Percentiles rank a stretch among this genome's conserved stretches.
phyloP scores from a whole-genome alignment of 2,888 invertebrate genomes.

The Drosophila mercatorum region DNA sequence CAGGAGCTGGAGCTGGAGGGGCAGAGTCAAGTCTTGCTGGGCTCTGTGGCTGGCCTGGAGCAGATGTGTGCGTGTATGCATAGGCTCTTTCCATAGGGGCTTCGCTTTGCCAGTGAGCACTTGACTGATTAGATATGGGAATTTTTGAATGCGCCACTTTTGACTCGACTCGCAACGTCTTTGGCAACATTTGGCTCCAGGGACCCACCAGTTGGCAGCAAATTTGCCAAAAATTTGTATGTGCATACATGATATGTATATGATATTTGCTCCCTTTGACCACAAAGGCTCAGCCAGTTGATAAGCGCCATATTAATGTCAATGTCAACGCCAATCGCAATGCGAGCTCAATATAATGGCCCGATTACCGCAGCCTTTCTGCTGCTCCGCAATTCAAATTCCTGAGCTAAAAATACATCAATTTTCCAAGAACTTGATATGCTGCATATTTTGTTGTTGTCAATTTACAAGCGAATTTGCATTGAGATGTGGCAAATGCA shows the following conservation, averaged over 20 bases:
- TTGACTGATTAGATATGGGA: slow-evolving; percentile 47
- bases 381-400: not conserved
- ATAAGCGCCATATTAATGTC: not conserved
- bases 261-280: not conserved
- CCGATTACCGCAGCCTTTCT: not conserved
- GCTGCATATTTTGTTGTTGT: not conserved
- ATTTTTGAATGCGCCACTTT: slow-evolving; percentile 11
- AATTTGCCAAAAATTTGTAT: not conserved
- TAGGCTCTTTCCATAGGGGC: not conserved
- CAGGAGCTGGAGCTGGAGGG: not conserved
- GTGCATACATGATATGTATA: too few species aligned
- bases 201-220: not conserved
- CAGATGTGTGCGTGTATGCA: not conserved
- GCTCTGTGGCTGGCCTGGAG: not conserved
- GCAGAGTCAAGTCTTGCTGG: not conserved
- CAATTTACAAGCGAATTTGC: not conserved
- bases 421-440: not conserved
- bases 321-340: not conserved
- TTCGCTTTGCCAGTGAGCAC: slow-evolving; percentile 20
- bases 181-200: slow-evolving; percentile 7
- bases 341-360: not conserved
- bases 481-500: not conserved
- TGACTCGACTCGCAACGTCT: slow-evolving; percentile 5
- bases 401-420: not conserved
- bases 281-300: not conserved